Percentiles rank a stretch among this genome's conserved stretches.
Conservation (phyloP, 1,140 invertebrate species). For the Apis florea region DNA sequence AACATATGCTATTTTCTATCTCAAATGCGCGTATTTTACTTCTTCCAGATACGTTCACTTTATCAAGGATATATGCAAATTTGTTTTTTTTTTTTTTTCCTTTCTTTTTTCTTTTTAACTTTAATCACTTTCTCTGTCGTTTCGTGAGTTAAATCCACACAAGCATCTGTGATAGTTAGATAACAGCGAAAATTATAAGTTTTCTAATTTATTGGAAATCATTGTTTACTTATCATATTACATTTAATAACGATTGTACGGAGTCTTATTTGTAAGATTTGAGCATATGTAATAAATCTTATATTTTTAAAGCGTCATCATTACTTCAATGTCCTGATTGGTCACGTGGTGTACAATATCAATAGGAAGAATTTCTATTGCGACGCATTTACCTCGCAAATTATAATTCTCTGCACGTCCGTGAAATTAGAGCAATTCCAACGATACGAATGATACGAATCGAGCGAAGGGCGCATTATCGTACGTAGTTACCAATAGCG, state of each 20-base stretch:
- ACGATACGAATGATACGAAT: constrained; percentile 21
- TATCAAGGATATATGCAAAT: background rate
- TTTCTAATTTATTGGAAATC: constrained; percentile 36
- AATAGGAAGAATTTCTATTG: background rate
- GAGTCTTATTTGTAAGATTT: constrained; percentile 58
- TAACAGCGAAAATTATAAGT: constrained; percentile 13
- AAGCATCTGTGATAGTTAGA: constrained; percentile 30
- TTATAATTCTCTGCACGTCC: constrained; percentile 3
- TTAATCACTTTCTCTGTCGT: background rate
- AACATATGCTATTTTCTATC: constrained; percentile 14
- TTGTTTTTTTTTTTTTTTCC: background rate
- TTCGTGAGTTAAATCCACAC: constrained; percentile 4
- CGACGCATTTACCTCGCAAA: background rate
- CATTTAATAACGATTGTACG: constrained; percentile 15
- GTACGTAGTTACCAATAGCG: background rate
- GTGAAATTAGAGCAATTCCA: constrained; percentile 37
- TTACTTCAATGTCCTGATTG: background rate
- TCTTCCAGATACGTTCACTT: background rate
- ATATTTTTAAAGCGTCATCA: constrained; percentile 60
- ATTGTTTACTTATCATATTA: constrained; percentile 2
- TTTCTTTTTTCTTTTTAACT: background rate
- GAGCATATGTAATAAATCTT: constrained; percentile 66
- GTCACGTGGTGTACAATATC: background rate
- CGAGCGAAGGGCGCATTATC: constrained; percentile 43
- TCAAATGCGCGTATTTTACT: background rate